A percentile compares a stretch with the other conserved stretches of the same genome.
These are phyloP conservation scores for Maniola jurtina DNA, from an alignment of 1,140 invertebrate species.

Conservation along the genomic window DNA sequence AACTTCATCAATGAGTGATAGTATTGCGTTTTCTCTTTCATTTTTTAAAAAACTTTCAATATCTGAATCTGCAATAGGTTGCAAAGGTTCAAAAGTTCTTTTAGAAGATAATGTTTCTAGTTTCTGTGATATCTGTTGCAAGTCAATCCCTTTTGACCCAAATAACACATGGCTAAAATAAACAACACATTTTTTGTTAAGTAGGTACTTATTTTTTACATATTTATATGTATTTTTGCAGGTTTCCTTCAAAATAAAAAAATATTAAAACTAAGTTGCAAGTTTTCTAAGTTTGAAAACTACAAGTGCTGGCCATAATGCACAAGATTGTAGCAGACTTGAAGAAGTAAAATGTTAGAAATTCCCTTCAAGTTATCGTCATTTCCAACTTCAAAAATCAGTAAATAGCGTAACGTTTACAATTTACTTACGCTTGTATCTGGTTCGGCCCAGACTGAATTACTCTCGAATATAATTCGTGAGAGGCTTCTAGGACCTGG, in stretches of 20 bases:
- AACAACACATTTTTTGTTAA: background rate
- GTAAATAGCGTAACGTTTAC: background rate
- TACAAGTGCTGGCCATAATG: too few relatives aligned
- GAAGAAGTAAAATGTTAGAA: background rate
- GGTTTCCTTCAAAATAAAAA: too few relatives aligned
- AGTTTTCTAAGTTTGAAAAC: too few relatives aligned
- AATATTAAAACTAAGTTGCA: too few relatives aligned
- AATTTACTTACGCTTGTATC: conserved; percentile 91
- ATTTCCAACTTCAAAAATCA: conserved; percentile 7
- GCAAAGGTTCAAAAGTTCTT: conserved; percentile 92
- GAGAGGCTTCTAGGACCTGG: conserved; percentile 94
- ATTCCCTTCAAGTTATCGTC: too few relatives aligned
- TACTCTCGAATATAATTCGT: conserved; percentile 92
- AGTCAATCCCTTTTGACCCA: conserved; percentile 94
- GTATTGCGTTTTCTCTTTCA: conserved; percentile 95
- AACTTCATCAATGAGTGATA: conserved; percentile 94
- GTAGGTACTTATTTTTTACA: too few relatives aligned
- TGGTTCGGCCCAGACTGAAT: conserved; percentile 91
- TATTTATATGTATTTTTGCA: too few relatives aligned
- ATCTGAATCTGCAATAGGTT: conserved; percentile 93
- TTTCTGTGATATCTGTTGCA: conserved; percentile 95
- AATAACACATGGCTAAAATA: conserved; percentile 92
- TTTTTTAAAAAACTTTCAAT: conserved; percentile 93
- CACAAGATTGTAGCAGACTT: too few relatives aligned
- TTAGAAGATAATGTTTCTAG: conserved; percentile 91